phyloP scores from a whole-genome alignment of 2,888 invertebrate genomes.

The Drosophila subsilvestris region DNA sequence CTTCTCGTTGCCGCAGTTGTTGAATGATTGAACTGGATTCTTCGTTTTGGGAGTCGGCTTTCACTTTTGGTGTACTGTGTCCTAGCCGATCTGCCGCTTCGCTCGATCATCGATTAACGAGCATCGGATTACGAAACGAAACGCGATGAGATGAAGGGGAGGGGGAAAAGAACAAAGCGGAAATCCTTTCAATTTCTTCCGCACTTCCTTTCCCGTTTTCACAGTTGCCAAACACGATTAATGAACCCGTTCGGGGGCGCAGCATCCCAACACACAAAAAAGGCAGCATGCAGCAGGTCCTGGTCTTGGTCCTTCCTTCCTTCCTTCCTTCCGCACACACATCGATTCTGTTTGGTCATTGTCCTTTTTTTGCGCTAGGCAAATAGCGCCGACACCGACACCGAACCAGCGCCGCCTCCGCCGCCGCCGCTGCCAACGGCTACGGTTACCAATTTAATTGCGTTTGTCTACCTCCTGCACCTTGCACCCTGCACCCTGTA shows the following conservation, averaged over 20 bases:
- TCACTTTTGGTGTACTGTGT: conserved; percentile 66
- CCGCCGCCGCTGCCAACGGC: conserved; percentile 20
- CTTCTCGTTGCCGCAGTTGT: neutral
- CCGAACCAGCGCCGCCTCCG: neutral
- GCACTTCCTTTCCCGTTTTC: conserved; percentile 50
- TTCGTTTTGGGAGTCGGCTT: conserved; percentile 56
- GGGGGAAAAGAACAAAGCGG: conserved; percentile 60
- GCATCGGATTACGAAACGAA: conserved; percentile 74
- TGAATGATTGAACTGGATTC: neutral
- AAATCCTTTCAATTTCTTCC: conserved; percentile 80
- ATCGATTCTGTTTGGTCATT: conserved; percentile 72
- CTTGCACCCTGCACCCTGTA: neutral
- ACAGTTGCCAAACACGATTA: conserved; percentile 72
- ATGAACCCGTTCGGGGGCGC: conserved; percentile 69
- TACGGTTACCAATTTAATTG: conserved; percentile 51
- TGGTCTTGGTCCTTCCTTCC: neutral
- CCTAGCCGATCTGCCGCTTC: conserved; percentile 51
- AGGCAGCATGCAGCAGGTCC: conserved; percentile 60
- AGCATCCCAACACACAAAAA: conserved; percentile 23
- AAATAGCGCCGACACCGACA: conserved; percentile 51
- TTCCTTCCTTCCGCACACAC: conserved; percentile 21
- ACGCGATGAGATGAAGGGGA: conserved; percentile 25
- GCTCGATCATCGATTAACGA: conserved; percentile 40
- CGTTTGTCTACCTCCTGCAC: conserved; percentile 25
- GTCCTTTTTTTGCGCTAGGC: conserved; percentile 77